A percentile compares a stretch with the other conserved stretches of the same genome.
phyloP scores from a whole-genome alignment of 2,113 vertebrate genomes.

The Pheucticus melanocephalus region DNA sequence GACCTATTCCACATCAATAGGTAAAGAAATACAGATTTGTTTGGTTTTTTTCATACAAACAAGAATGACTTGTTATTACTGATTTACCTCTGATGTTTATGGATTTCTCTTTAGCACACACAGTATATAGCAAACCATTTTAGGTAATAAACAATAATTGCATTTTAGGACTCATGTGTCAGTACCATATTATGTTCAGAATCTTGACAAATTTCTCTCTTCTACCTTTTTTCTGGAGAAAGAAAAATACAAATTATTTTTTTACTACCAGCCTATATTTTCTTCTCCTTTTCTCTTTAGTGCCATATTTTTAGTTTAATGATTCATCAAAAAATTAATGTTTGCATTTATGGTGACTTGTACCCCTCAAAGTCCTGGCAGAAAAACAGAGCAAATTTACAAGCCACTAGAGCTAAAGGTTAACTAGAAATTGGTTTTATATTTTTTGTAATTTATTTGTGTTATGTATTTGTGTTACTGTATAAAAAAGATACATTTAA shows the following conservation, averaged over 20 bases:
- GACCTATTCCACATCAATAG: conserved; percentile 4
- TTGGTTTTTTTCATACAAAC: background rate
- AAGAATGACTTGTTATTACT: conserved; percentile 55
- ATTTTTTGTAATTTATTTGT: conserved; percentile 57
- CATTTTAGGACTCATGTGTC: conserved; percentile 24
- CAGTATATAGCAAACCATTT: conserved; percentile 53
- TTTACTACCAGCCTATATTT: background rate
- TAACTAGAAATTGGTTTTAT: conserved; percentile 69
- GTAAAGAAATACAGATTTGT: conserved; percentile 26
- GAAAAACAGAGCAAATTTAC: conserved; percentile 37
- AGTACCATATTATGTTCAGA: background rate
- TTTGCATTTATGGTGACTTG: conserved; percentile 37
- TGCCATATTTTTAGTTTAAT: background rate
- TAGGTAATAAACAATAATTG: conserved; percentile 55
- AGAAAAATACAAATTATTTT: conserved; percentile 8
- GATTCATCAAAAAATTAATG: conserved; percentile 17
- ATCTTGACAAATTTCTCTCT: background rate
- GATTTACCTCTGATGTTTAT: conserved; percentile 59
- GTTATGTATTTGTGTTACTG: conserved; percentile 49
- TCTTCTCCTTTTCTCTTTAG: conserved; percentile 17
- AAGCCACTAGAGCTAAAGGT: conserved; percentile 51
- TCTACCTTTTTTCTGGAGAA: background rate
- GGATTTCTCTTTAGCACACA: conserved; percentile 56
- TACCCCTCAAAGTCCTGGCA: conserved; percentile 12
- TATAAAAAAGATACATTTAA: conserved; percentile 63